phyloP scores from a whole-genome alignment of 2,797 vertebrate species.

The Prunella strophiata region DNA sequence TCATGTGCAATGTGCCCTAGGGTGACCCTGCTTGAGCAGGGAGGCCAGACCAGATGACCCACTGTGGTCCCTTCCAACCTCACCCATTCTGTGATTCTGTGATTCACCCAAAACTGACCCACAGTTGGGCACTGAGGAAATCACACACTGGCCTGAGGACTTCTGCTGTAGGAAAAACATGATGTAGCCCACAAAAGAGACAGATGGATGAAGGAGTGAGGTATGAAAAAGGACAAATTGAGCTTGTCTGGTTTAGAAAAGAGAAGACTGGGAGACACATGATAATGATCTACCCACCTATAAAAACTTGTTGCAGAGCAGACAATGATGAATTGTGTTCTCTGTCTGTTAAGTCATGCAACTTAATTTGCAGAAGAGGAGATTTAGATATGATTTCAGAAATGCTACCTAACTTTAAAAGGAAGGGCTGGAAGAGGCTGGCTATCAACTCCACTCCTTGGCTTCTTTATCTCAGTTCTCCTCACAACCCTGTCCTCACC shows the following conservation, averaged over 20 bases:
- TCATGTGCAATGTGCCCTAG: background rate
- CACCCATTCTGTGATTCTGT: background rate
- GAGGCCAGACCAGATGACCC: background rate
- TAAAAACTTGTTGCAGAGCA: slow-evolving; percentile 16
- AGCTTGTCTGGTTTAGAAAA: background rate
- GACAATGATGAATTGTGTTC: slow-evolving; percentile 36
- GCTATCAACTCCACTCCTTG: background rate
- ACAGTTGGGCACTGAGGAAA: background rate
- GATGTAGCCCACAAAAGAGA: background rate
- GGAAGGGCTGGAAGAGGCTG: background rate
- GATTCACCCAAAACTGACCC: background rate
- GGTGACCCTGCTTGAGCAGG: background rate
- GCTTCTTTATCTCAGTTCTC: background rate
- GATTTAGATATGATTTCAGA: slow-evolving; percentile 29
- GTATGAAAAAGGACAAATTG: background rate
- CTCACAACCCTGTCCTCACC: background rate
- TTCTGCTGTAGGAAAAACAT: background rate
- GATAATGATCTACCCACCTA: slow-evolving; percentile 37
- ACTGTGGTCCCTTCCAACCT: background rate
- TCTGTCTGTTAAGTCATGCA: background rate
- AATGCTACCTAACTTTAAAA: background rate
- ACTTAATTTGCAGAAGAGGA: slow-evolving; percentile 15
- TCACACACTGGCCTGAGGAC: background rate
- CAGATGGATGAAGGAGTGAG: background rate
- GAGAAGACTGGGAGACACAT: background rate